phyloP scores from a whole-genome alignment of 2,797 vertebrate species.

The Rhinogobio ventralis region DNA sequence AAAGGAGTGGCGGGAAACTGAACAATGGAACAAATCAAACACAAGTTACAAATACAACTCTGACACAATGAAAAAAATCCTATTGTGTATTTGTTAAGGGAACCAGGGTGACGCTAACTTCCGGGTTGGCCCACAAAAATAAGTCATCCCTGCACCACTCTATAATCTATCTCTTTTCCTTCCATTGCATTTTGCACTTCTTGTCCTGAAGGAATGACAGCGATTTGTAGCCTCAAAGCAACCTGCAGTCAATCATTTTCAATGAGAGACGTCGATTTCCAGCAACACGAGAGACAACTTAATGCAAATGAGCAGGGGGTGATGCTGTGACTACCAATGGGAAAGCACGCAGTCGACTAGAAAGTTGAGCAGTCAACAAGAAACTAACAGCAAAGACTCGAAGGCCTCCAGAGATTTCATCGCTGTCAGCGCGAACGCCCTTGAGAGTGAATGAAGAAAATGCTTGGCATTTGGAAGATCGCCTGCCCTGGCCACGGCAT shows the following conservation, averaged over 20 bases:
- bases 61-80: background rate
- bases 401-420: constrained; percentile 13
- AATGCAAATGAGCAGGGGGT: constrained; percentile 21
- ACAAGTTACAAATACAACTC: too few relatives aligned
- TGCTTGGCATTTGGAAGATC: constrained; percentile 43
- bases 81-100: background rate
- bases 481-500: constrained; percentile 2
- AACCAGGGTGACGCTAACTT: background rate
- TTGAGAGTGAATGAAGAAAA: constrained; percentile 3
- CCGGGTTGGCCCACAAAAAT: background rate
- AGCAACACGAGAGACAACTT: background rate
- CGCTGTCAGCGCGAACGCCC: background rate
- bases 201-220: background rate
- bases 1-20: too few relatives aligned
- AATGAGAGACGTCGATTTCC: background rate
- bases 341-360: background rate
- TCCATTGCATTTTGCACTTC: background rate
- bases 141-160: background rate
- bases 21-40: too few relatives aligned
- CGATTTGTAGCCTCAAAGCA: background rate
- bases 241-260: constrained; percentile 16
- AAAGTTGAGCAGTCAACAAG: constrained; percentile 13
- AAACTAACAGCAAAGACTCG: background rate
- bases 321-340: background rate
- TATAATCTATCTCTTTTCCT: background rate